Percentiles rank a stretch among this genome's conserved stretches.
phyloP scores from a whole-genome alignment of 2,797 vertebrate species.

The Carapus acus region DNA sequence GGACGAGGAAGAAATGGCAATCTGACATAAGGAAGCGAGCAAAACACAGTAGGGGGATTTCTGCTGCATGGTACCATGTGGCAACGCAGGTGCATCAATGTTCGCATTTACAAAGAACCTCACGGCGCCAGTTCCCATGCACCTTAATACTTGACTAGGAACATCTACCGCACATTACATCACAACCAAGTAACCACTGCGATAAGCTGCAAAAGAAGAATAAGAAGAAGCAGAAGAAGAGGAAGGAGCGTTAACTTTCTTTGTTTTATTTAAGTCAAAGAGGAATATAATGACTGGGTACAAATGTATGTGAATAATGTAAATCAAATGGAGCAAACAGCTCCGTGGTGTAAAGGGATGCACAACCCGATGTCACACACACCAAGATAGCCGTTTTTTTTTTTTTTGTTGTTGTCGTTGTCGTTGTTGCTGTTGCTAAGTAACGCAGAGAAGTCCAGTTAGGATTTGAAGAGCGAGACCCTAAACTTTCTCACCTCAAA shows the following conservation, averaged over 20 bases:
- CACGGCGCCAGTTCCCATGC: slow-evolving; percentile 57
- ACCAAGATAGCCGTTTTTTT: slow-evolving; percentile 41
- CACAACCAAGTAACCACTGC: slow-evolving; percentile 51
- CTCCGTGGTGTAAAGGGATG: slow-evolving; percentile 55
- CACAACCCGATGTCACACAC: slow-evolving; percentile 36
- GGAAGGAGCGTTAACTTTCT: slow-evolving; percentile 56
- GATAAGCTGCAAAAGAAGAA: slow-evolving; percentile 35
- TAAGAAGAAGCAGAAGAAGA: too few relatives aligned
- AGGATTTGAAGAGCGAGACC: too few relatives aligned
- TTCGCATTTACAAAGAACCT: slow-evolving; percentile 40
- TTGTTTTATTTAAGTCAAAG: slow-evolving; percentile 89
- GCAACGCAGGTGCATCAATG: slow-evolving; percentile 38
- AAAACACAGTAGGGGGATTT: slow-evolving; percentile 28
- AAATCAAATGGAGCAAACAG: slow-evolving; percentile 74
- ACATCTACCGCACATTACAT: slow-evolving; percentile 60
- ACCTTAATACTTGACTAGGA: slow-evolving; percentile 76
- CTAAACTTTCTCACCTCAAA: slow-evolving; percentile 29
- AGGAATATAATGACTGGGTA: slow-evolving; percentile 75
- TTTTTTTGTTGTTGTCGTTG: too few relatives aligned
- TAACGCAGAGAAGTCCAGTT: too few relatives aligned
- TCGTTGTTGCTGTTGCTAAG: too few relatives aligned
- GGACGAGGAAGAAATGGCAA: slow-evolving; percentile 24
- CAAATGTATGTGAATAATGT: slow-evolving; percentile 95
- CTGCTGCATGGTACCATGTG: slow-evolving; percentile 15
- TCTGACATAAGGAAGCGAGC: slow-evolving; percentile 27